Conservation (phyloP, 2,113 vertebrate species). For the Macrotus californicus region DNA sequence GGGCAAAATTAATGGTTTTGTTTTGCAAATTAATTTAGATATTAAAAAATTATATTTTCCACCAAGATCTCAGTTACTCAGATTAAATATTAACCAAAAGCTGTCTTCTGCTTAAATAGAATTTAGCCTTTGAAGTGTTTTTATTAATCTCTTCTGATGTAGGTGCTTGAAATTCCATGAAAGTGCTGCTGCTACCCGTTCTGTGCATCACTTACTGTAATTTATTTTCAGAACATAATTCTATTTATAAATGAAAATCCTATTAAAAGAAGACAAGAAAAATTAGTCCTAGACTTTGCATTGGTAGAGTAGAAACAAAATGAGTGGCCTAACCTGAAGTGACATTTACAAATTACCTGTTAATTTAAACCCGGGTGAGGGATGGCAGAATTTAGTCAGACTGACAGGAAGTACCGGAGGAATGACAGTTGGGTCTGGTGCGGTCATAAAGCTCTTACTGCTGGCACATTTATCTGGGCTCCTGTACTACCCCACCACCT, state of each 20-base stretch:
- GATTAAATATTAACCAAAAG: conserved; percentile 92
- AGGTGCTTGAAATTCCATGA: conserved; percentile 88
- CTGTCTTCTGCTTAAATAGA: conserved; percentile 88
- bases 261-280: conserved; percentile 99
- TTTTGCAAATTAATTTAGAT: conserved; percentile 92
- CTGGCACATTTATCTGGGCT: conserved; percentile 81
- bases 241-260: conserved; percentile 99
- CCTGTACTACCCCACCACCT: conserved; percentile 52
- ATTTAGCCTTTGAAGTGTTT: conserved; percentile 92
- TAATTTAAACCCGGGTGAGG: conserved; percentile 99
- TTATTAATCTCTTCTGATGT: conserved; percentile 90
- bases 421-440: conserved; percentile 90
- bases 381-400: conserved; percentile 97
- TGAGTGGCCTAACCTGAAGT: conserved; percentile 99
- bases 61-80: conserved; percentile 93
- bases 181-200: conserved; percentile 84
- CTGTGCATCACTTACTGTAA: conserved; percentile 95
- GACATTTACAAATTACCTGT: conserved; percentile 99
- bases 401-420: conserved; percentile 92
- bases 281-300: conserved; percentile 93
- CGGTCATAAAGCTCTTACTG: conserved; percentile 85
- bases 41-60: conserved; percentile 92
- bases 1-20: conserved; percentile 89
- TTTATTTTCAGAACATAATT: conserved; percentile 99
- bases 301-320: conserved; percentile 98